phyloP scores from a whole-genome alignment of 1,140 invertebrate genomes.

The Drosophila subpulchrella region DNA sequence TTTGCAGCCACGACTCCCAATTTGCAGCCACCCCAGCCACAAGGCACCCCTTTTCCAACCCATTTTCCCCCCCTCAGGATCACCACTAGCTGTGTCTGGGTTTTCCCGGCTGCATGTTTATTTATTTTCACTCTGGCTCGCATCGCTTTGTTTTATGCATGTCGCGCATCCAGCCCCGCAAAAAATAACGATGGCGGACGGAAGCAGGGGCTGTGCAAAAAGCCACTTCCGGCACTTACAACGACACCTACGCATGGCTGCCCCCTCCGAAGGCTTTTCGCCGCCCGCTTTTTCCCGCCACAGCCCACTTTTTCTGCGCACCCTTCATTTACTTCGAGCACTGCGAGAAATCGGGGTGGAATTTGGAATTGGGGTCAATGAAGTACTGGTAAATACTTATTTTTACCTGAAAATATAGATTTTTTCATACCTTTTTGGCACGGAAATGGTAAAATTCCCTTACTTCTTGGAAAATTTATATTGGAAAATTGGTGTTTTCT shows the following conservation, averaged over 20 bases:
- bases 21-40: conserved; percentile 10
- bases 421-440: no score
- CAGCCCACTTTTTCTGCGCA: neutral
- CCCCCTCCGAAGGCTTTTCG: conserved; percentile 13
- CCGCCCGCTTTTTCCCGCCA: neutral
- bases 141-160: conserved; percentile 46
- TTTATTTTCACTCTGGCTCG: conserved; percentile 38
- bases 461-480: no score
- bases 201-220: conserved; percentile 18
- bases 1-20: conserved; percentile 22
- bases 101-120: conserved; percentile 27
- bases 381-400: no score
- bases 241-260: conserved; percentile 45
- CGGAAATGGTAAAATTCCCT: no score
- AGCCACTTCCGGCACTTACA: conserved; percentile 49
- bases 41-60: neutral
- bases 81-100: neutral
- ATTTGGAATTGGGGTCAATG: no score
- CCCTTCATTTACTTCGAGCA: conserved; percentile 6
- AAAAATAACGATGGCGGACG: conserved; percentile 1
- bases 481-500: no score
- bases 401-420: no score
- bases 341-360: neutral
- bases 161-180: conserved; percentile 41
- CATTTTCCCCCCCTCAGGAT: neutral